Evolutionary conservation across 1,140 invertebrate genomes (phyloP), one percentile per base, ranked within the genome.

Genomic region (Panagrolaimus sp.): DNA sequence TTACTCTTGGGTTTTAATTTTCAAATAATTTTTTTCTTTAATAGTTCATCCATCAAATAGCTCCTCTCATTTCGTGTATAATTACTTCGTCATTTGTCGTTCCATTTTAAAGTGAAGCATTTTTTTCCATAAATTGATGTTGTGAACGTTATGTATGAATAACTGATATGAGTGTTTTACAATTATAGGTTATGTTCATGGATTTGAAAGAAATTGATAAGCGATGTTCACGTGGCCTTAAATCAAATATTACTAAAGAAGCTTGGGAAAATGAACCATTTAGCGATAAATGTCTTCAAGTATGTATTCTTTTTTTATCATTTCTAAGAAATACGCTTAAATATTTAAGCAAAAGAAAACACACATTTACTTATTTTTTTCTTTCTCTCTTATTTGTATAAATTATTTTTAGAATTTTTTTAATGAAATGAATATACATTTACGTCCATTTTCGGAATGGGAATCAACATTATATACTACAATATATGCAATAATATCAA

Each of bases 391-490:
- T 16, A 45, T 31, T 27, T 43, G 48, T 9, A 43, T 27, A 63
- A 43, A 27, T 63, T 16, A 45, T 75, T 63, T 69, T 46, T 42
- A 80, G 79, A 67, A 69, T 5, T 77, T 81, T 53, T 80, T 80
- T 48, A 67, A 67, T 44, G 53, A 68, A 61, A 67, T 80, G 20
- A 74, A 71, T 62, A 53, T 66, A n/a, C 79, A 81, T 14, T 68
- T 81, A 11, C 67, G 74, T 25, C 67, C 77, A 16, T 81, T 78
- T 66, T 69, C 66, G 31, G 38, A 64, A 38, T 81, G 79, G 73
- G 79, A 81, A 69, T 78, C 79, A 66, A 63, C 69, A 23, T 25
- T 81, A 2, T 83, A 81, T 67, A 82, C 79, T 20, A 57, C 64
- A 16, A 63, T 81, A 43, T 81, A 81, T 67, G 64, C 77, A 23